These are phyloP conservation scores for Trichopoda pennipes DNA, from an alignment of 2,888 invertebrate genomes.

Conservation along the genomic window DNA sequence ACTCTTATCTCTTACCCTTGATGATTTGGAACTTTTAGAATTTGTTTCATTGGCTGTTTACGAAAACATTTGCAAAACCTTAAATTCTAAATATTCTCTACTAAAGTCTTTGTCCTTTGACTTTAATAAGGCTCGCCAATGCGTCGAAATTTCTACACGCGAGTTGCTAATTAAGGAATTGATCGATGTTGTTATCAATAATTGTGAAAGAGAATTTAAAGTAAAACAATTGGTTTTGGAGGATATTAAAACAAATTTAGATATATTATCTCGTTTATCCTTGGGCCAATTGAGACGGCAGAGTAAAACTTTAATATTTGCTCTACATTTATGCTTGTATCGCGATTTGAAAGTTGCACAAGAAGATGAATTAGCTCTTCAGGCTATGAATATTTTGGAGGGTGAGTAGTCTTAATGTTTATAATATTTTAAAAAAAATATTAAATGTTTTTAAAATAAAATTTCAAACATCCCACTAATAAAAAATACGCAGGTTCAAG, in stretches of 20 bases:
- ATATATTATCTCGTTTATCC: slow-evolving; percentile 73
- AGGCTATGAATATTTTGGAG: slow-evolving; percentile 70
- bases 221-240: slow-evolving; percentile 68
- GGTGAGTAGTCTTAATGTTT: slow-evolving; percentile 70
- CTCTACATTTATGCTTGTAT: slow-evolving; percentile 74
- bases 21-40: slow-evolving; percentile 75
- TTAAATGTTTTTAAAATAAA: too few relatives aligned
- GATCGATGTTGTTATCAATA: slow-evolving; percentile 50
- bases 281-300: slow-evolving; percentile 72
- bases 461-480: too few relatives aligned
- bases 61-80: slow-evolving; percentile 68
- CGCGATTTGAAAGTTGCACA: slow-evolving; percentile 73
- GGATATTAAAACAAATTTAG: slow-evolving; percentile 67
- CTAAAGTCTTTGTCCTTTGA: slow-evolving; percentile 67
- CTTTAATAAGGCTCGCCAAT: slow-evolving; percentile 67
- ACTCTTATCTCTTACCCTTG: slow-evolving; percentile 39
- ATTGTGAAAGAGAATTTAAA: slow-evolving; percentile 52
- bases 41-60: slow-evolving; percentile 72
- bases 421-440: too few relatives aligned
- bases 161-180: slow-evolving; percentile 62
- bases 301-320: slow-evolving; percentile 74
- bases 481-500: too few relatives aligned
- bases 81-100: slow-evolving; percentile 71
- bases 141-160: slow-evolving; percentile 51
- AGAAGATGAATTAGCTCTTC: slow-evolving; percentile 63